Conservation (phyloP, 2,113 vertebrate genomes). For the Cyanoramphus novaezelandiae region DNA sequence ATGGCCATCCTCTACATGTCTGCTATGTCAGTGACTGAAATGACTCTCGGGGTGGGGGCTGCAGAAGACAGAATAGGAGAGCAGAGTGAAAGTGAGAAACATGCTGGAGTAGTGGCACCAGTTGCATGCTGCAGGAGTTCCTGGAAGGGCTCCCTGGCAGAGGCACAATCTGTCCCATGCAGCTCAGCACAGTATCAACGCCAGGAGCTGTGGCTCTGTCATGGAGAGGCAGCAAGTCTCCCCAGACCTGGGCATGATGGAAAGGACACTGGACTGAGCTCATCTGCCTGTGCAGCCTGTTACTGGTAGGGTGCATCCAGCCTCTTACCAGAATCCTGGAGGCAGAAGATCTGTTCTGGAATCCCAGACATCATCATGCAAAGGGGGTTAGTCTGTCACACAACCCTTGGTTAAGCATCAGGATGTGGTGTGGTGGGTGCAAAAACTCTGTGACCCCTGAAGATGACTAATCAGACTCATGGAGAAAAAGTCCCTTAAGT, state of each 20-base stretch:
- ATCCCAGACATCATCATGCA: neutral
- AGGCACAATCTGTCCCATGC: neutral
- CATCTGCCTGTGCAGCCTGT: neutral
- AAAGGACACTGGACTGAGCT: neutral
- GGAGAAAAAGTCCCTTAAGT: neutral
- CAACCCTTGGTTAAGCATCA: neutral
- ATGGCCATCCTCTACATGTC: neutral
- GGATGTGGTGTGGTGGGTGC: neutral
- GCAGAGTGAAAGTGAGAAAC: neutral
- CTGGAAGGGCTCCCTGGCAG: neutral
- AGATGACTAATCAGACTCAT: neutral
- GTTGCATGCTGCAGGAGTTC: neutral
- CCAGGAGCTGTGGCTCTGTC: neutral
- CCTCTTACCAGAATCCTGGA: neutral
- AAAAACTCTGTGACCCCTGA: neutral
- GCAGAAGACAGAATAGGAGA: neutral
- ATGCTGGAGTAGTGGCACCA: neutral
- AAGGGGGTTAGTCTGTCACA: neutral
- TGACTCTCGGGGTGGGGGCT: neutral
- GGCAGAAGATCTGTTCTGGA: neutral
- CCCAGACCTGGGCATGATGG: neutral
- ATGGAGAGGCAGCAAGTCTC: neutral
- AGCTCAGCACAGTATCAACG: neutral
- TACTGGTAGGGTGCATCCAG: neutral
- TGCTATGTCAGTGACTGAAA: neutral